phyloP scores from a whole-genome alignment of 2,797 vertebrate genomes.

The Coregonus suidteri region DNA sequence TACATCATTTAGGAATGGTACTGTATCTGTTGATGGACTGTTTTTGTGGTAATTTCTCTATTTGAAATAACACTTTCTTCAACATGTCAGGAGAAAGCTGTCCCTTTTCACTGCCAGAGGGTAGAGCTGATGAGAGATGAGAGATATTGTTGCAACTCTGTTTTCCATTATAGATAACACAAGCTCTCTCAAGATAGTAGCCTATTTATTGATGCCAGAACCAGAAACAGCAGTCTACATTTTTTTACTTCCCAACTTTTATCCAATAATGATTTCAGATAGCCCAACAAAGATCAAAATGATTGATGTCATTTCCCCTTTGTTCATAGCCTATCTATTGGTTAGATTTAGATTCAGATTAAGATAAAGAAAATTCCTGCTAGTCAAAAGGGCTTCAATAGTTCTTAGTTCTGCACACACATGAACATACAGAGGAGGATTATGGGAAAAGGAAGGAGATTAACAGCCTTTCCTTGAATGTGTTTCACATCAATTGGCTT shows the following conservation, averaged over 20 bases:
- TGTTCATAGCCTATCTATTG: slow-evolving; percentile 38
- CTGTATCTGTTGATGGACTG: slow-evolving; percentile 10
- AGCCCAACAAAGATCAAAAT: not conserved
- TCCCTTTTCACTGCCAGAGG: not conserved
- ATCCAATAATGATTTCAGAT: slow-evolving; percentile 7
- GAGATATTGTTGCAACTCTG: slow-evolving; percentile 41
- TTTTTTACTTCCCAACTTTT: slow-evolving; percentile 18
- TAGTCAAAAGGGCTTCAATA: slow-evolving; percentile 14
- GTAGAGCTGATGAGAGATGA: slow-evolving; percentile 20
- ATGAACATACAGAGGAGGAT: slow-evolving; percentile 39
- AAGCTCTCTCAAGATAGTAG: slow-evolving; percentile 9
- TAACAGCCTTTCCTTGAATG: not conserved
- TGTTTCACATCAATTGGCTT: not conserved
- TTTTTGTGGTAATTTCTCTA: not conserved
- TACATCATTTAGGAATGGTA: slow-evolving; percentile 23
- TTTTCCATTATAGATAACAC: slow-evolving; percentile 44
- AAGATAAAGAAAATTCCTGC: slow-evolving; percentile 25
- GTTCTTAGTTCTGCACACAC: slow-evolving; percentile 28
- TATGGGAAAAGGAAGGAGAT: slow-evolving; percentile 32
- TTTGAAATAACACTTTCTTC: not conserved
- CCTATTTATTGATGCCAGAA: slow-evolving; percentile 23
- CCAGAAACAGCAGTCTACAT: slow-evolving; percentile 51
- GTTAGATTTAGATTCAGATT: slow-evolving; percentile 47
- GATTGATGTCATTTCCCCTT: slow-evolving; percentile 44
- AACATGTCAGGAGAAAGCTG: slow-evolving; percentile 8